Conservation (phyloP, 2,888 invertebrate genomes). For the Aleiodes testaceus region DNA sequence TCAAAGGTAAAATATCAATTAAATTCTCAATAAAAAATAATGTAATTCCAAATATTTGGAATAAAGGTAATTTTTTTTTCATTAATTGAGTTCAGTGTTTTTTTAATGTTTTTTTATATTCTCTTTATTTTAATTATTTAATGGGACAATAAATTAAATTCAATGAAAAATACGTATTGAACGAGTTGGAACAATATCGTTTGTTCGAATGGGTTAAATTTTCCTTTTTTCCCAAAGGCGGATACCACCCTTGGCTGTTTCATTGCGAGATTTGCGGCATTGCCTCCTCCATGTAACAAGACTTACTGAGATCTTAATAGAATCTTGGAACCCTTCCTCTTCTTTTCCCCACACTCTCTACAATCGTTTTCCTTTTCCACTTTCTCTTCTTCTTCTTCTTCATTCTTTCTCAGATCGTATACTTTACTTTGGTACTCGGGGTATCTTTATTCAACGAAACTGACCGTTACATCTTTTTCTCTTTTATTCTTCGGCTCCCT, state of each 20-base stretch:
- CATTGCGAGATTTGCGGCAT: slow-evolving; percentile 73
- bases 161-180: slow-evolving; percentile 1
- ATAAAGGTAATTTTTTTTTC: neutral
- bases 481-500: slow-evolving; percentile 33
- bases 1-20: slow-evolving; percentile 19
- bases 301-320: slow-evolving; percentile 73
- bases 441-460: slow-evolving; percentile 38
- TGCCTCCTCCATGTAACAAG: slow-evolving; percentile 70
- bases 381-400: slow-evolving; percentile 39
- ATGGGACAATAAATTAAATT: neutral
- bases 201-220: slow-evolving; percentile 25
- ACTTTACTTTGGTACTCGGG: slow-evolving; percentile 46
- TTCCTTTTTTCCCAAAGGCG: slow-evolving; percentile 6
- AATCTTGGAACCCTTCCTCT: slow-evolving; percentile 66
- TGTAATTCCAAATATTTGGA: neutral
- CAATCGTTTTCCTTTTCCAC: slow-evolving; percentile 44
- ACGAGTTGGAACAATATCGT: slow-evolving; percentile 13
- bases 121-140: neutral
- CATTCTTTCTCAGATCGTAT: slow-evolving; percentile 46
- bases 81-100: neutral
- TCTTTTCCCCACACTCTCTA: slow-evolving; percentile 51
- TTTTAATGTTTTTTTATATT: neutral
- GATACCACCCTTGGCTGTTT: slow-evolving; percentile 64
- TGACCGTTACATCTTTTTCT: slow-evolving; percentile 46
- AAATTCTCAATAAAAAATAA: neutral